phyloP scores from a whole-genome alignment of 1,140 invertebrate genomes.

The Bombus picipes region DNA sequence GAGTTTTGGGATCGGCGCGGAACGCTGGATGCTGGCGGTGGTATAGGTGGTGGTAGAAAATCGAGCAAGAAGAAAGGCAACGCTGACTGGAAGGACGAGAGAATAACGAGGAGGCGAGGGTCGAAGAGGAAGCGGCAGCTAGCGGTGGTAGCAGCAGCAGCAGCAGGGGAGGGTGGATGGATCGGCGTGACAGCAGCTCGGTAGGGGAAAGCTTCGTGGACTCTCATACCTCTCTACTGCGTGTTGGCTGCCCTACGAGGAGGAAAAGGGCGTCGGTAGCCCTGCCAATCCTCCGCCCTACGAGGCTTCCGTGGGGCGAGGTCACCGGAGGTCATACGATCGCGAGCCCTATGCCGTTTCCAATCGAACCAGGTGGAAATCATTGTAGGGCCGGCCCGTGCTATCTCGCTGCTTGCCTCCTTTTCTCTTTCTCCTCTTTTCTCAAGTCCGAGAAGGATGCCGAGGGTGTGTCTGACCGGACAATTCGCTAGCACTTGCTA shows the following conservation, averaged over 20 bases:
- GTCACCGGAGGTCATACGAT: conserved; percentile 81
- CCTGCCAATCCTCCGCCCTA: conserved; percentile 72
- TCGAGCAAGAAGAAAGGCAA: conserved; percentile 56
- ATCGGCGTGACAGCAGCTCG: conserved; percentile 75
- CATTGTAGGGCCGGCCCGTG: conserved; percentile 32
- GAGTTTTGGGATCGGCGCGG: conserved; percentile 63
- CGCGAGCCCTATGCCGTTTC: conserved; percentile 68
- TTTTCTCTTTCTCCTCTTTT: no score
- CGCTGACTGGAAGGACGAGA: conserved; percentile 49
- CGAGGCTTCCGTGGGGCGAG: conserved; percentile 79
- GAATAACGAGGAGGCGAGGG: conserved; percentile 51
- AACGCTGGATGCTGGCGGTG: conserved; percentile 8
- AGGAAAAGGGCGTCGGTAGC: conserved; percentile 69
- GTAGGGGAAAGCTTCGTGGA: conserved; percentile 33
- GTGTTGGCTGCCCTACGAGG: conserved; percentile 31
- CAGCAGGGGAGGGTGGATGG: conserved; percentile 64
- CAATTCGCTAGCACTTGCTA: not conserved
- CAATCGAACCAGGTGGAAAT: conserved; percentile 40
- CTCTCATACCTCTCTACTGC: conserved; percentile 29
- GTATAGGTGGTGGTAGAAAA: conserved; percentile 39
- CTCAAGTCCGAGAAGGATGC: conserved; percentile 15
- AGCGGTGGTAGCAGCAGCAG: not conserved
- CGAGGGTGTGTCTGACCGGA: conserved; percentile 45
- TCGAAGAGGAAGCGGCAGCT: conserved; percentile 32
- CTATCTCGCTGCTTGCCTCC: no score